These are phyloP conservation scores for Dryobates pubescens DNA, from an alignment of 2,797 vertebrate genomes.

Conservation along the genomic window DNA sequence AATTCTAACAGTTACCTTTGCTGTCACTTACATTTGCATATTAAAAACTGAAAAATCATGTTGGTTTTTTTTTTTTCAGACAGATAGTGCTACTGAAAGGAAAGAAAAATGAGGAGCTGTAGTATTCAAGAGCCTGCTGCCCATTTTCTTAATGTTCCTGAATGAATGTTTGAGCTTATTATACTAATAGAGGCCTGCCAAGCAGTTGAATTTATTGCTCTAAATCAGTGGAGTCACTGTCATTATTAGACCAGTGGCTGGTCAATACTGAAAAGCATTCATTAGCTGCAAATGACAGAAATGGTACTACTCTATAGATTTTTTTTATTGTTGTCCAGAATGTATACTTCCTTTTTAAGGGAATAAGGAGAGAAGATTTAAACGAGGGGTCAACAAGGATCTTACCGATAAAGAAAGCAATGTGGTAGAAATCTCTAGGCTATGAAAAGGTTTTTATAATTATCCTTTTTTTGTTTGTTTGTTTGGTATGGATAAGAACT, in stretches of 20 bases:
- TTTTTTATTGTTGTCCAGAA: constrained; percentile 71
- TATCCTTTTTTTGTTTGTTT: constrained; percentile 1
- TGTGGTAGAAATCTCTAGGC: background rate
- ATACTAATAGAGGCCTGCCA: constrained; percentile 59
- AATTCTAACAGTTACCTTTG: constrained; percentile 5
- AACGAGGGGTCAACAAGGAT: constrained; percentile 56
- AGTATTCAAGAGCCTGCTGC: background rate
- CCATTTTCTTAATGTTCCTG: constrained; percentile 67
- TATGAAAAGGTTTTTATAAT: background rate
- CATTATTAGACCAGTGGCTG: constrained; percentile 67
- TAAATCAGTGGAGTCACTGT: constrained; percentile 71
- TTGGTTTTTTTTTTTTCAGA: background rate
- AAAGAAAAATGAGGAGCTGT: constrained; percentile 43
- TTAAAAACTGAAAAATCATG: background rate
- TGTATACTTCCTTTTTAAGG: constrained; percentile 58
- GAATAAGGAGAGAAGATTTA: constrained; percentile 66
- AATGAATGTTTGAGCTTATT: constrained; percentile 70
- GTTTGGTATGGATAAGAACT: background rate
- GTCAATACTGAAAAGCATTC: constrained; percentile 73
- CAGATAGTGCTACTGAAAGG: background rate
- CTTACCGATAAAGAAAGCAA: background rate
- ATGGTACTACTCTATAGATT: constrained; percentile 64
- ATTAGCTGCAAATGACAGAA: constrained; percentile 76
- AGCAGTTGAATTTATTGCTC: constrained; percentile 72
- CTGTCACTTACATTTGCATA: constrained; percentile 29